Percentiles rank a stretch among this genome's conserved stretches.
phyloP scores from a whole-genome alignment of 2,113 vertebrate species.

The Potamarius usumacintae region DNA sequence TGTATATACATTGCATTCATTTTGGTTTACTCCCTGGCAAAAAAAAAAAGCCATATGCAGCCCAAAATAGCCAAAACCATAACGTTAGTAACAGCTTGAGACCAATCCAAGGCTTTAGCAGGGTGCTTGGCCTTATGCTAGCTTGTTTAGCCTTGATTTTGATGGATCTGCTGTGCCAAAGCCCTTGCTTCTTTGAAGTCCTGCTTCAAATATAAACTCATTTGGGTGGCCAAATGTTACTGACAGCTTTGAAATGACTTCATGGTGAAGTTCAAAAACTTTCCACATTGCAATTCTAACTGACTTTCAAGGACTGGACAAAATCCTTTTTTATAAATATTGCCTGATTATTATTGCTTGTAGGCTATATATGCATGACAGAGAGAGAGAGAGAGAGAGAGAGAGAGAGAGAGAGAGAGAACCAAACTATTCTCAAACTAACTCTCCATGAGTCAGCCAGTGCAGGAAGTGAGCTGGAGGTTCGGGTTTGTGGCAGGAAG shows the following conservation, averaged over 20 bases:
- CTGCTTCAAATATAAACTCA: not conserved
- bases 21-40: not conserved
- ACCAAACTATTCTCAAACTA: constrained; percentile 27
- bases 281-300: not conserved
- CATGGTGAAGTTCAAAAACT: constrained; percentile 7
- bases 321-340: not conserved
- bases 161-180: constrained; percentile 18
- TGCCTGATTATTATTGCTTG: not conserved
- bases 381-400: not conserved
- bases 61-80: not conserved
- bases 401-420: not conserved
- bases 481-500: constrained; percentile 51
- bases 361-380: not conserved
- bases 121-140: not conserved
- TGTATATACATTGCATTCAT: not conserved
- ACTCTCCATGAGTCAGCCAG: constrained; percentile 29
- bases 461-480: constrained; percentile 52
- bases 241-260: constrained; percentile 10
- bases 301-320: constrained; percentile 14
- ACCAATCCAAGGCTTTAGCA: not conserved
- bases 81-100: not conserved
- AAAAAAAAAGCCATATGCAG: not conserved
- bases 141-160: not conserved
- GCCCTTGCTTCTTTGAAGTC: not conserved
- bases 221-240: not conserved